phyloP scores from a whole-genome alignment of 2,113 vertebrate species.

The Genyomyrus donnyi region DNA sequence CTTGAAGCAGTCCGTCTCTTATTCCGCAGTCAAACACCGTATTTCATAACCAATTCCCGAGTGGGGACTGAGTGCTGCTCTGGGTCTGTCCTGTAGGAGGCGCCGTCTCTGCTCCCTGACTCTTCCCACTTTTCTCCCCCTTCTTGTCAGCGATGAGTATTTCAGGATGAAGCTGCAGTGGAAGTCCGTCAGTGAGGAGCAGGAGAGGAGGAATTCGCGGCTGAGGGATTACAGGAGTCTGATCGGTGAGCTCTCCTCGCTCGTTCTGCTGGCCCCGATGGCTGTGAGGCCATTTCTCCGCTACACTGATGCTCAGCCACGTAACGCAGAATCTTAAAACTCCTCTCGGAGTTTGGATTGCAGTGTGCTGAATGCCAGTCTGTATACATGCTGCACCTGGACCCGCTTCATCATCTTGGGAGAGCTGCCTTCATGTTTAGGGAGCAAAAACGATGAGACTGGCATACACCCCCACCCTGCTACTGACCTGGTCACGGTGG shows the following conservation, averaged over 20 bases:
- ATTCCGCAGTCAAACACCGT: background rate
- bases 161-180: slow-evolving; percentile 98
- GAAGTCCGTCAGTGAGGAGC: slow-evolving; percentile 93
- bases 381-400: background rate
- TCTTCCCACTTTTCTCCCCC: background rate
- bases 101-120: background rate
- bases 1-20: background rate
- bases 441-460: background rate
- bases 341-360: background rate
- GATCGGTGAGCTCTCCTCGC: slow-evolving; percentile 66
- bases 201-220: slow-evolving; percentile 89
- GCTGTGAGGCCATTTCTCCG: background rate
- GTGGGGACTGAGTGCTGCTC: background rate
- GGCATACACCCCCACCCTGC: background rate
- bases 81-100: background rate
- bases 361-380: background rate
- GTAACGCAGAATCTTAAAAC: background rate
- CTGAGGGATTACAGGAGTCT: slow-evolving; percentile 89
- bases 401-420: background rate
- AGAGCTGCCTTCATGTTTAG: background rate
- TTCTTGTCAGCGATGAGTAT: slow-evolving; percentile 80
- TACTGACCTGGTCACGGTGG: background rate
- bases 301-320: background rate
- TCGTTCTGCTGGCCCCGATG: background rate
- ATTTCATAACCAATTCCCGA: background rate